These are phyloP conservation scores for Micropoecilia bifurca DNA, from an alignment of 2,797 vertebrate species.

Conservation along the genomic window DNA sequence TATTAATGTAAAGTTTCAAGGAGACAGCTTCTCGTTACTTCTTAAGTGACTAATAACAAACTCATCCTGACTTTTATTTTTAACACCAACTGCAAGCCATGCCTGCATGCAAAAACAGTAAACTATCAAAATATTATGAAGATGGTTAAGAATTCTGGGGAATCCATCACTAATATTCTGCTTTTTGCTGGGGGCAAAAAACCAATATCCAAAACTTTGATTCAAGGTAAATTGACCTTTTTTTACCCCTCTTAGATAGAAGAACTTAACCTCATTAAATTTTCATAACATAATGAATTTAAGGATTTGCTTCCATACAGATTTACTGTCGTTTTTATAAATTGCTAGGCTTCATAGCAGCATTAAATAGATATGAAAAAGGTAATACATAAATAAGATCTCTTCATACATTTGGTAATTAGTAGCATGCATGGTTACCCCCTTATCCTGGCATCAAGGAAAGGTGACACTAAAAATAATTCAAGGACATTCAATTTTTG, in stretches of 20 bases:
- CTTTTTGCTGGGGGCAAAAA: neutral
- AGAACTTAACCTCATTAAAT: neutral
- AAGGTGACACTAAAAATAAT: too few relatives aligned
- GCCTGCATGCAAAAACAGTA: neutral
- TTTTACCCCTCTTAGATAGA: neutral
- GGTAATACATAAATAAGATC: neutral
- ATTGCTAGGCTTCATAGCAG: neutral
- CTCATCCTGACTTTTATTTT: neutral
- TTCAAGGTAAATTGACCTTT: neutral
- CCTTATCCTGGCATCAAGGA: neutral
- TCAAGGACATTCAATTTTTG: too few relatives aligned
- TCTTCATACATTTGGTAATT: neutral
- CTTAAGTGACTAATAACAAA: neutral
- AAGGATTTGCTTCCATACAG: neutral
- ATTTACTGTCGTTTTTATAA: neutral
- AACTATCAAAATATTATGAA: neutral
- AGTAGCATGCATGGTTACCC: neutral
- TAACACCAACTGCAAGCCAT: conserved; percentile 7
- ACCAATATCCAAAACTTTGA: neutral
- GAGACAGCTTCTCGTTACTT: neutral
- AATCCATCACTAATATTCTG: neutral
- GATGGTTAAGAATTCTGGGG: neutral
- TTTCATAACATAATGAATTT: neutral
- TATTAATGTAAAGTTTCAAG: neutral
- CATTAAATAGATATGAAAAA: neutral